Conservation (phyloP, 2,888 invertebrate genomes). For the Metacarcinus magister region DNA sequence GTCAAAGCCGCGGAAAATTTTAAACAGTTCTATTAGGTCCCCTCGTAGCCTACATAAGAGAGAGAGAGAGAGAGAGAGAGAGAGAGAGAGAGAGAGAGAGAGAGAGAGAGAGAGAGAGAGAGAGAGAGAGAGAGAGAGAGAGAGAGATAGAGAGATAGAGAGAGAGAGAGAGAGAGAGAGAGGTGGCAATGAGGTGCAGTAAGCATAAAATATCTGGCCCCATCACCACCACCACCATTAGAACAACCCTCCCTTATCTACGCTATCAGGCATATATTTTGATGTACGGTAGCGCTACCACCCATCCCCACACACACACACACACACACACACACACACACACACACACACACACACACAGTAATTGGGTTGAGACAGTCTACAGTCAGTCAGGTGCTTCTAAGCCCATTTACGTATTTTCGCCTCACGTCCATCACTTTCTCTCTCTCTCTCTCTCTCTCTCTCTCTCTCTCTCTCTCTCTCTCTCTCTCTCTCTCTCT, state of each 20-base stretch:
- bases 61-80: too few species aligned
- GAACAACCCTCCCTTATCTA: not conserved
- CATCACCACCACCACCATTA: not conserved
- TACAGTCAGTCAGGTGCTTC: not conserved
- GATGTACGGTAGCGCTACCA: not conserved
- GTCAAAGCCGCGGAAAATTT: too few species aligned
- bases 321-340: slow-evolving; percentile 14
- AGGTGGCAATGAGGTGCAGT: not conserved
- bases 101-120: slow-evolving; percentile 4
- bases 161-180: slow-evolving; percentile 2
- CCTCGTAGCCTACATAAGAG: too few species aligned
- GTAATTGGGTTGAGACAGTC: not conserved
- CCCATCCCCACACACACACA: not conserved
- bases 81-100: too few species aligned
- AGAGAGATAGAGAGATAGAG: not conserved
- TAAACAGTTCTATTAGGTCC: too few species aligned
- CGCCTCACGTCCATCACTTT: not conserved
- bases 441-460: slow-evolving; percentile 36
- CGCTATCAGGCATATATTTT: not conserved
- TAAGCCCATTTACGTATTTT: slow-evolving; percentile 1
- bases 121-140: slow-evolving; percentile 26
- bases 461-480: slow-evolving; percentile 37
- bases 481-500: slow-evolving; percentile 26
- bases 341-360: slow-evolving; percentile 45
- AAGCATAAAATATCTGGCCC: not conserved